Evolutionary conservation across 2,888 invertebrate genomes (phyloP), one percentile per base, ranked within the genome.

Genomic region (Drosophila suboccidentalis): DNA sequence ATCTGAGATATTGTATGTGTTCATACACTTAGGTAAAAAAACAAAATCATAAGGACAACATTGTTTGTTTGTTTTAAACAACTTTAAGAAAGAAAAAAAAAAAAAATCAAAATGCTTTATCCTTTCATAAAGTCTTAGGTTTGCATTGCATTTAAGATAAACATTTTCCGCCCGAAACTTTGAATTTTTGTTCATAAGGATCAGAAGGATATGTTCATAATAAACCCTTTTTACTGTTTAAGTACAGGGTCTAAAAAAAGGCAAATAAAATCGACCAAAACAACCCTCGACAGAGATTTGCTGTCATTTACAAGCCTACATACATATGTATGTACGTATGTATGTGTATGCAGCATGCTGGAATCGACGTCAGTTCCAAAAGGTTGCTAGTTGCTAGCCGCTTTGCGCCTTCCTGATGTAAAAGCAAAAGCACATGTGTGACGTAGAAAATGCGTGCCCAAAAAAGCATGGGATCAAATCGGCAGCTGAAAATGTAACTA

Each of bases 401-500:
- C 22, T 11, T 19, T 5, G 19, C 32, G 13, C 13, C 13, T 1
- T 13, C 8, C 11, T 22, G n/a, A 11, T 17, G 44, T n/a, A 46
- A 54, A 55, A 64, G 75, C 60, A 46, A 54, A 55, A 64, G 75
- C 60, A 61, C 71, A 68, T 71, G 78, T 77, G 75, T 83, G 80
- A 70, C 64, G 69, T 73, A 19, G 32, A 19, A 11, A 32, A 63
- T 72, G 68, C 39, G 46, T 64, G 57, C 17, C 51, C 36, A 22
- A 41, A 57, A 59, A 59, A 49, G 29, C 54, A 62, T 71, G 51
- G 34, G 26, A 70, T 76, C 57, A 68, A 68, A 71, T 51, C 58
- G 76, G 69, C 79, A 77, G 80, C 80, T 83, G 83, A 82, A 82
- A 83, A 81, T 82, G 82, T 82, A 82, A 80, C 82, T 83, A 3